phyloP scores from a whole-genome alignment of 2,888 invertebrate species.

The Tanytarsus gracilentus region DNA sequence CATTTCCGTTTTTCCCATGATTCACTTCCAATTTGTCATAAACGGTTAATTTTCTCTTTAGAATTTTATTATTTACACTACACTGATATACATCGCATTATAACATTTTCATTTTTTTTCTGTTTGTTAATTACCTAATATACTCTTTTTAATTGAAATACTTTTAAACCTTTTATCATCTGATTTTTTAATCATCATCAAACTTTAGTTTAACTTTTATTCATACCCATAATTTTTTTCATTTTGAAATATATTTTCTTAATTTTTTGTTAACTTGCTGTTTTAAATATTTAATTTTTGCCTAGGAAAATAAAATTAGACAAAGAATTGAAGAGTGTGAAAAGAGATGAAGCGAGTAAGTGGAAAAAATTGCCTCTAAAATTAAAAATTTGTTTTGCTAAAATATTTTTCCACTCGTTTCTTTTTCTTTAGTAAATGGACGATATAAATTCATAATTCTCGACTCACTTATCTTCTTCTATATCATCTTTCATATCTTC shows the following conservation, averaged over 20 bases:
- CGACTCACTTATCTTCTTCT: background rate
- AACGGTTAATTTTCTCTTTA: no score
- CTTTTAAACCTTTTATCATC: background rate
- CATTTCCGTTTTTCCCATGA: no score
- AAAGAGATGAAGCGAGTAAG: no score
- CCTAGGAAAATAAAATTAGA: constrained; percentile 6
- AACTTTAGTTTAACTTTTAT: background rate
- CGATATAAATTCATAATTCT: constrained; percentile 11
- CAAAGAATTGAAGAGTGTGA: background rate
- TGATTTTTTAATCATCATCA: background rate
- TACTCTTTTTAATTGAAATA: no score
- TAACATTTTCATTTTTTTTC: no score
- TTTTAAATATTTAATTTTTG: no score
- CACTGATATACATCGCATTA: no score
- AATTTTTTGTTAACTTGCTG: constrained; percentile 23
- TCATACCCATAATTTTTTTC: constrained; percentile 4
- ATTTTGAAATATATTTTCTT: background rate
- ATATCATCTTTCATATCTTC: background rate
- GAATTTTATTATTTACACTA: no score
- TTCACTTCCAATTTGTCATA: no score
- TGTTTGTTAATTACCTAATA: no score
- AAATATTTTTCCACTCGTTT: background rate
- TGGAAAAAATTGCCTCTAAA: background rate
- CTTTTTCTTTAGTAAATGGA: constrained; percentile 3
- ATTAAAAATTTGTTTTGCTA: no score